Percentiles rank a stretch among this genome's conserved stretches.
These are phyloP conservation scores for Hafferia zeledoni DNA, from an alignment of 2,797 vertebrate genomes.

Conservation along the genomic window DNA sequence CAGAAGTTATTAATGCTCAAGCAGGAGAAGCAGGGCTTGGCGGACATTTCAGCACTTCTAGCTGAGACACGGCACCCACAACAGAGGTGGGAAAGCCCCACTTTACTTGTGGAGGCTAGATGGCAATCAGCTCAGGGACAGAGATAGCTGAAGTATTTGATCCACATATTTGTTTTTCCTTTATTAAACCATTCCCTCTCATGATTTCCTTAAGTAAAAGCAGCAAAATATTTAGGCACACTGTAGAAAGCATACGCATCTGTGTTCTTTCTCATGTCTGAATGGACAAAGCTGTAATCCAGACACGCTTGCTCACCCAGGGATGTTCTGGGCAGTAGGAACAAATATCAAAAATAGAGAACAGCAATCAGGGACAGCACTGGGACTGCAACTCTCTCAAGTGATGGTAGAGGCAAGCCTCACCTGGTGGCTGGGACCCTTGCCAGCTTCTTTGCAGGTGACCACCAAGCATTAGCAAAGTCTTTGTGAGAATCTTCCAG, in stretches of 20 bases:
- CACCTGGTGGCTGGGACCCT: background rate
- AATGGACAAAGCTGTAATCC: background rate
- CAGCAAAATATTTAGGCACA: accelerated
- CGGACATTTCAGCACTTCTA: background rate
- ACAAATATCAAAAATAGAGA: background rate
- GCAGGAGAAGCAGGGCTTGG: background rate
- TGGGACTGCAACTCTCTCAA: background rate
- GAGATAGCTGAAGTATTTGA: accelerated
- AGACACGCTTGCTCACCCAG: background rate
- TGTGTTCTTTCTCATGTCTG: background rate
- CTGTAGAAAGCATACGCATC: background rate
- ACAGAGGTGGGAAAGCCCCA: background rate
- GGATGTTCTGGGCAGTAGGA: background rate
- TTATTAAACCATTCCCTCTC: background rate
- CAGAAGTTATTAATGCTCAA: background rate
- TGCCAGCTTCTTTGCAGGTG: background rate
- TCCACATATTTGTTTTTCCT: background rate
- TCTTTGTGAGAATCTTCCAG: constrained; percentile 13
- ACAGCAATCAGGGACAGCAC: background rate
- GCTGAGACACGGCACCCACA: accelerated
- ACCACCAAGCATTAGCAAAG: background rate
- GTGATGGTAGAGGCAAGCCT: background rate
- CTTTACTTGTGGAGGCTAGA: background rate
- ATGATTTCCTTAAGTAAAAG: background rate
- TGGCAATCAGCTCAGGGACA: background rate